These are phyloP conservation scores for Pollenia labialis DNA, from an alignment of 2,888 invertebrate species.

Conservation along the genomic window DNA sequence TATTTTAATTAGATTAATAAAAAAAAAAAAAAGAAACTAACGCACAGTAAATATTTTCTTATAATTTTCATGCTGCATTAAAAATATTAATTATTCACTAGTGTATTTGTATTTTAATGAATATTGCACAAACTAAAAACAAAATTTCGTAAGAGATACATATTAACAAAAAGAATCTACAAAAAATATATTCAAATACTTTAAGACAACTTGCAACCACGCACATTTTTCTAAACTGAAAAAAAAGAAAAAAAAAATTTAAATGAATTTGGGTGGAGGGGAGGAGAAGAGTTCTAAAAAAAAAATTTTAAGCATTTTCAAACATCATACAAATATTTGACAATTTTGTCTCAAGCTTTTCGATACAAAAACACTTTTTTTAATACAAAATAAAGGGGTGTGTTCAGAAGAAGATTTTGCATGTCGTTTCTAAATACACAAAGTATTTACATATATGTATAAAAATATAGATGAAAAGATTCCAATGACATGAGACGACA, in stretches of 20 bases:
- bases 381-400: constrained; percentile 18
- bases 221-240: constrained; percentile 11
- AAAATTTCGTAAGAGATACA: constrained; percentile 42
- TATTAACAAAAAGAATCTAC: not conserved
- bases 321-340: constrained; percentile 14
- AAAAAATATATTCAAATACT: constrained; percentile 25
- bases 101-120: not conserved
- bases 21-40: constrained; percentile 9
- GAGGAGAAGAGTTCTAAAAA: not conserved
- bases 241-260: not conserved
- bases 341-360: constrained; percentile 35
- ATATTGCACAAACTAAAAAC: constrained; percentile 30
- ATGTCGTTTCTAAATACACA: constrained; percentile 8
- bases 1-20: constrained; percentile 25
- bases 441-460: not conserved
- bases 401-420: constrained; percentile 5
- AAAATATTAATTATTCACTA: constrained; percentile 31
- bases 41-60: not conserved
- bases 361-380: not conserved
- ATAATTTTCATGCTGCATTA: constrained; percentile 36
- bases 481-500: constrained; percentile 43
- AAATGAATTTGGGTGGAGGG: not conserved
- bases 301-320: constrained; percentile 4
- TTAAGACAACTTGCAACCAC: constrained; percentile 39
- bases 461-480: not conserved